Evolutionary conservation across 2,888 invertebrate genomes (phyloP).

Genomic region (Oscheius sp.): DNA sequence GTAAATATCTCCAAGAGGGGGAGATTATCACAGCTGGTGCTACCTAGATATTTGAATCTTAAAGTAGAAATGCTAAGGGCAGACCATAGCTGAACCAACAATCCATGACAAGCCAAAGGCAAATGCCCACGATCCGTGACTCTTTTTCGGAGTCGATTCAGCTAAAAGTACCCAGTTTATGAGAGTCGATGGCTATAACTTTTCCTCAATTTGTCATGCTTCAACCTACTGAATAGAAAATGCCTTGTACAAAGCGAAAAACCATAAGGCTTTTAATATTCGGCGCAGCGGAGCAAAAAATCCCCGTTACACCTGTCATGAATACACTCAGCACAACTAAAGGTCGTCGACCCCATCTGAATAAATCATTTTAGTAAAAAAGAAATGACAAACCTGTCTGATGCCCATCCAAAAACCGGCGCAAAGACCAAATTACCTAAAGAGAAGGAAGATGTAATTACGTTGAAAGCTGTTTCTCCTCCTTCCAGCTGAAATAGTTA

Average conservation of each 20-base stretch:
- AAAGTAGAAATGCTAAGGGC: background rate
- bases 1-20: conserved; percentile 9
- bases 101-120: conserved; percentile 27
- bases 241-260: conserved; percentile 26
- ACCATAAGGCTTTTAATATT: background rate
- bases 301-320: conserved; percentile 12
- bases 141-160: conserved; percentile 13
- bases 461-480: background rate
- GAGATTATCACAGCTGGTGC: background rate
- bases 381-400: conserved; percentile 11
- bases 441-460: conserved; percentile 17
- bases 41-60: background rate
- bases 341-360: conserved; percentile 19
- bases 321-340: conserved; percentile 7
- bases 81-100: conserved; percentile 23
- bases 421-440: conserved; percentile 12
- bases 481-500: background rate
- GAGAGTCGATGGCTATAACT: conserved; percentile 25
- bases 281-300: conserved; percentile 4
- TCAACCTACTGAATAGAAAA: conserved; percentile 10
- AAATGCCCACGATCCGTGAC: conserved; percentile 13
- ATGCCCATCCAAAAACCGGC: background rate
- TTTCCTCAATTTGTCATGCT: background rate
- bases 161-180: conserved; percentile 18
- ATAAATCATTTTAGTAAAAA: background rate